Evolutionary conservation across 2,888 invertebrate species (phyloP).

Genomic region (Ichneumoninae sp.): DNA sequence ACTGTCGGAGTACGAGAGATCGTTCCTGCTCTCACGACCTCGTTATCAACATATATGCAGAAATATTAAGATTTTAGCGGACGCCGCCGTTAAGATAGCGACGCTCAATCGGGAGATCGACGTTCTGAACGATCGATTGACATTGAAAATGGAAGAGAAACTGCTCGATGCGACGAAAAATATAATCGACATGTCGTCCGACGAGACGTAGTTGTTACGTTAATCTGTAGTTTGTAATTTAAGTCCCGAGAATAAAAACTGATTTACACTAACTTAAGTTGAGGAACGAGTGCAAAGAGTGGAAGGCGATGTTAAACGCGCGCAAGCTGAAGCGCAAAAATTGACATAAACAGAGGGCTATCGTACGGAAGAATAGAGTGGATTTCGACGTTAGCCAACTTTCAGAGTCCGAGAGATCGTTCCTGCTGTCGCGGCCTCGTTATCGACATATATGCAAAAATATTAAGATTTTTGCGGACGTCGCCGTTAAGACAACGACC

Average conservation of each 20-base stretch:
- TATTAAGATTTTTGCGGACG: conserved; percentile 64
- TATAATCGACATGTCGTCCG: conserved; percentile 65
- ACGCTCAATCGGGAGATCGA: conserved; percentile 58
- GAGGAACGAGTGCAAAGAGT: conserved; percentile 73
- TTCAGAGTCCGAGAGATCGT: conserved; percentile 71
- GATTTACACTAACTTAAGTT: conserved; percentile 53
- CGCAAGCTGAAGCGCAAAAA: conserved; percentile 67
- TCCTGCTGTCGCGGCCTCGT: conserved; percentile 71
- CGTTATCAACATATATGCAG: conserved; percentile 72
- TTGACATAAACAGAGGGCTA: conserved; percentile 49
- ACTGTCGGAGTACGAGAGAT: conserved; percentile 71
- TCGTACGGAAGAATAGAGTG: conserved; percentile 24
- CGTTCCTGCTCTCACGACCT: conserved; percentile 71
- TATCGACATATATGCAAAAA: conserved; percentile 71
- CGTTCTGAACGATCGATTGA: conserved; percentile 68
- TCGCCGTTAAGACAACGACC: conserved; percentile 58
- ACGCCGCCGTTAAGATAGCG: conserved; percentile 62
- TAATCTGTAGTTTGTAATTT: not conserved
- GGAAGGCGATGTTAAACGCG: conserved; percentile 72
- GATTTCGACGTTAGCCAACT: conserved; percentile 71
- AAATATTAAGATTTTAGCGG: conserved; percentile 68
- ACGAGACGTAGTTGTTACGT: conserved; percentile 24
- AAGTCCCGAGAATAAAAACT: not conserved
- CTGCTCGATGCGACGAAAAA: conserved; percentile 60
- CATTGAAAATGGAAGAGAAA: conserved; percentile 66